Evolutionary conservation across 2,888 invertebrate genomes (phyloP), one percentile per base, ranked within the genome.

Genomic region (Allacma fusca): DNA sequence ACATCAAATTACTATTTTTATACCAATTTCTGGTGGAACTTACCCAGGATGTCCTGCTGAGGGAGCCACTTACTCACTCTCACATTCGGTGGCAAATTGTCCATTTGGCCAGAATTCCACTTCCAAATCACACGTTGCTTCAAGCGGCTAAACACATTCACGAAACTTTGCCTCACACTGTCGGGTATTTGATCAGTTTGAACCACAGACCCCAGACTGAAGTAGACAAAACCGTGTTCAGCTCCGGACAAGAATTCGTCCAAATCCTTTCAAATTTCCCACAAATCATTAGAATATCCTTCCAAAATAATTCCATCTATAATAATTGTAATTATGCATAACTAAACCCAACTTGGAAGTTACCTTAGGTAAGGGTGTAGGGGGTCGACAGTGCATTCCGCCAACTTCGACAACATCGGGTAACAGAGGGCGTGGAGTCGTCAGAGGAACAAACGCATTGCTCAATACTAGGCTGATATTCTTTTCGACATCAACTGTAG

Each of bases 161-260:
- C 89, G 74, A 95, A 89, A 85, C 92, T 88, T 43, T 90, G 89
- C 75, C 93, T 90, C 0, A 92, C 88, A 1, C 91, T 89, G 65
- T 92, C 90, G 0, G 94, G 94, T 93, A 94, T 93, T 83, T 91
- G 92, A 23, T 91, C 91, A 0, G 93, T 93, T 83, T 91, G 90
- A 0, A 94, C 93, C 0, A 93, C 93, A 0, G 94, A 94, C 0
- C 94, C 94, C 93, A 94, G 94, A 50, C 94, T 94, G 16, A 94
- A 92, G 86, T 92, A 94, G 76, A 94, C 23, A 13, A 40, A 40
- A 9, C 40, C 40, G 40, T 40, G 40, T 13, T 40, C 40, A 5
- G 40, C 40, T 13, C 59, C 59, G 19, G 59, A 21, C 5, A 59
- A n/a, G 23, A 59, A 59, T 19, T 59, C 59, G 23, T 59, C 59